phyloP scores from a whole-genome alignment of 2,113 vertebrate species.

The Phyllostomus discolor region DNA sequence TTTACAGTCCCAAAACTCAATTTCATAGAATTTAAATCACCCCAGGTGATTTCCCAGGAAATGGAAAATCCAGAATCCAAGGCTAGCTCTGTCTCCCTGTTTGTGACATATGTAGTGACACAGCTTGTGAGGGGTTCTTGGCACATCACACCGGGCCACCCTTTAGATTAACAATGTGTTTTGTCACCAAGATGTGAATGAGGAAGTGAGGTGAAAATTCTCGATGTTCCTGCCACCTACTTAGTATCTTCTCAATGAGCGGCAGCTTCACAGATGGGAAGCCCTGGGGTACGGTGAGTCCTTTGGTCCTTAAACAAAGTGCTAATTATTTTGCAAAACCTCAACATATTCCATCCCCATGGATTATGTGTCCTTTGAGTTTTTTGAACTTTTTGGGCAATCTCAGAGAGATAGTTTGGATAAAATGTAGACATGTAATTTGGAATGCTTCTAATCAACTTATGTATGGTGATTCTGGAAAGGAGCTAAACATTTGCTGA shows the following conservation, averaged over 20 bases:
- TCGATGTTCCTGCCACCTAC: background rate
- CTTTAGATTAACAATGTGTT: conserved; percentile 22
- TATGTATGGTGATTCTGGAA: background rate
- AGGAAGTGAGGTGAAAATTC: background rate
- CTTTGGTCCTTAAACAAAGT: background rate
- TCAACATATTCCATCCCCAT: background rate
- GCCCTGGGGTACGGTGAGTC: background rate
- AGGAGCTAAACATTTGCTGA: conserved; percentile 30
- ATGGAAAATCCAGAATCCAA: background rate
- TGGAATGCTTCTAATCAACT: background rate
- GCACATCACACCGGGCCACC: background rate
- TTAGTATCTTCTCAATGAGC: background rate
- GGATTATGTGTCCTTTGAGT: background rate
- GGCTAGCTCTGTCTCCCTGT: background rate
- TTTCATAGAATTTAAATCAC: background rate
- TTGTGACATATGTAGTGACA: background rate
- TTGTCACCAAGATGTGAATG: background rate
- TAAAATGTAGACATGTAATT: background rate
- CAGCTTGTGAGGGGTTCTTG: background rate
- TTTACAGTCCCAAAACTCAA: background rate
- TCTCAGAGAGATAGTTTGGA: conserved; percentile 16
- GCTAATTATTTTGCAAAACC: background rate
- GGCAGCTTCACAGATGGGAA: background rate
- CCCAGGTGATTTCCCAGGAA: background rate
- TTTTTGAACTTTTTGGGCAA: background rate